phyloP scores from a whole-genome alignment of 2,888 invertebrate species.

The Timandra comae region DNA sequence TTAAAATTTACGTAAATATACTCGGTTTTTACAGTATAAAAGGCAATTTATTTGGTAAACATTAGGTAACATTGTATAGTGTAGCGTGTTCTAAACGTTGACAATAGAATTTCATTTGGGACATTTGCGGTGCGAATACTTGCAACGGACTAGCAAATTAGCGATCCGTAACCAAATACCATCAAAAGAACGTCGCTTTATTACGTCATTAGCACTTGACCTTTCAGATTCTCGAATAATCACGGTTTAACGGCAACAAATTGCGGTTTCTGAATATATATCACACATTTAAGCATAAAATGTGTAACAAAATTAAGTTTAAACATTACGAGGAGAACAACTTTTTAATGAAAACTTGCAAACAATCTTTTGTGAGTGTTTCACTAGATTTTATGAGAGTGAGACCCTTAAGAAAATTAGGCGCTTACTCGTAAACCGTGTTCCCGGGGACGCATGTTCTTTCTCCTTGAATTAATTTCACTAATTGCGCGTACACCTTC shows the following conservation, averaged over 20 bases:
- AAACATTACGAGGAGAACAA: constrained; percentile 7
- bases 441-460: constrained; percentile 19
- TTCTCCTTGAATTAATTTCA: constrained; percentile 30
- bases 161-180: constrained; percentile 10
- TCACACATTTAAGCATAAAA: too few species aligned
- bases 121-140: constrained; percentile 4
- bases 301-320: constrained; percentile 1
- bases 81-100: constrained; percentile 5
- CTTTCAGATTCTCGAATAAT: constrained; percentile 11
- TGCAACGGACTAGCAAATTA: constrained; percentile 2
- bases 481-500: constrained; percentile 31
- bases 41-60: too few species aligned
- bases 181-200: constrained; percentile 12
- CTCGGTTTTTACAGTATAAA: too few species aligned
- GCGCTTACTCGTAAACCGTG: constrained; percentile 12
- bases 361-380: constrained; percentile 40
- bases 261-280: not conserved
- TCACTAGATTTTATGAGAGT: constrained; percentile 37
- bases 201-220: constrained; percentile 12
- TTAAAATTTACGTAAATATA: too few species aligned
- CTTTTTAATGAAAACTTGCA: constrained; percentile 39
- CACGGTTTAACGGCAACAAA: not conserved
- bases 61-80: too few species aligned
- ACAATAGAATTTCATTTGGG: too few species aligned
- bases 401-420: constrained; percentile 36